Conservation (phyloP, 2,113 vertebrate species). For the Aptenodytes patagonicus region DNA sequence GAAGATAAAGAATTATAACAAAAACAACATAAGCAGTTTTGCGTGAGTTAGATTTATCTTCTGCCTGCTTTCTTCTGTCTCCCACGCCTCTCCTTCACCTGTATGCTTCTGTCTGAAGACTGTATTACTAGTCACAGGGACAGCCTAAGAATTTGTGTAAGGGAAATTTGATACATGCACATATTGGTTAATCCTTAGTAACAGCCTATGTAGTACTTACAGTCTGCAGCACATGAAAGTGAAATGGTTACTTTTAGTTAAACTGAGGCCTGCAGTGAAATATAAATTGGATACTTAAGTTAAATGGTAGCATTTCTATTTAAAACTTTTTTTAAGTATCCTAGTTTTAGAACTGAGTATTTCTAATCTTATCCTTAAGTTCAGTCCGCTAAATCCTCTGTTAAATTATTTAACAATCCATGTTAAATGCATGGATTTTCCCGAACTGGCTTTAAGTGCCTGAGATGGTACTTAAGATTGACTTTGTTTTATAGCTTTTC, state of each 20-base stretch:
- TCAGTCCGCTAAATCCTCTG: not conserved
- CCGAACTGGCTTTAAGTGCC: not conserved
- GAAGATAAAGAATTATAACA: not conserved
- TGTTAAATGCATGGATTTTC: not conserved
- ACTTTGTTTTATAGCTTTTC: not conserved
- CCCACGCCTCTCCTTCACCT: not conserved
- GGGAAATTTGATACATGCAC: too few relatives aligned
- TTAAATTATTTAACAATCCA: too few relatives aligned
- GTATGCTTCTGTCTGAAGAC: not conserved
- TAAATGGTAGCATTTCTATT: not conserved
- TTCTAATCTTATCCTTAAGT: not conserved
- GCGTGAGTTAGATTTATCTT: not conserved
- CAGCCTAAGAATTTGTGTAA: not conserved
- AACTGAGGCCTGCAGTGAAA: not conserved
- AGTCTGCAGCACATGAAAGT: not conserved
- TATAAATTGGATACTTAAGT: not conserved
- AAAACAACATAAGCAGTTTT: not conserved
- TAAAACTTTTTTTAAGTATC: not conserved
- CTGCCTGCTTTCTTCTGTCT: not conserved
- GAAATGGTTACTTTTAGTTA: not conserved
- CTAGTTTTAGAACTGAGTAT: not conserved
- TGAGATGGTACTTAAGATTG: not conserved
- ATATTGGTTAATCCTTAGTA: not conserved
- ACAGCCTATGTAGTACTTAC: not conserved
- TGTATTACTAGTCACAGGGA: not conserved